These are phyloP conservation scores for Petrocephalus zakoni DNA, from an alignment of 2,113 vertebrate species.

Conservation along the genomic window DNA sequence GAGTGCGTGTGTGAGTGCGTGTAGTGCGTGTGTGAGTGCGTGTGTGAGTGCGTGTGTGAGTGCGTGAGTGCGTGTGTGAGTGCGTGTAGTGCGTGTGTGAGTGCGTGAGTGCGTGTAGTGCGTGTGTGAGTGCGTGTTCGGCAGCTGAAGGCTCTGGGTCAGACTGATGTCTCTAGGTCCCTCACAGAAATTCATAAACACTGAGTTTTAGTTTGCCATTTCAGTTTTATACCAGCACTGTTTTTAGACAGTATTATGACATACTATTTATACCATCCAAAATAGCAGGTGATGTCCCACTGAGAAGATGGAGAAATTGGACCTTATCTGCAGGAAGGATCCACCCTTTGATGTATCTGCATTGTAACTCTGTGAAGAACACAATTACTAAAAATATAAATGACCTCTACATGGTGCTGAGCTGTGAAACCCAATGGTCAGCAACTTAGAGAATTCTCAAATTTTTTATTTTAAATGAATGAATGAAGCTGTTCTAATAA, in stretches of 20 bases:
- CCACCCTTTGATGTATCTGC: neutral
- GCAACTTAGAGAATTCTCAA: neutral
- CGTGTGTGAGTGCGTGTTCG: neutral
- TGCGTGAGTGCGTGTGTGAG: neutral
- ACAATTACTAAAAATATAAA: neutral
- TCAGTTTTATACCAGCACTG: neutral
- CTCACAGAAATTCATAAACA: neutral
- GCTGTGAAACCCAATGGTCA: neutral
- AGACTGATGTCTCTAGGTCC: neutral
- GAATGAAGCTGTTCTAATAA: neutral
- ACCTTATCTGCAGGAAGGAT: neutral
- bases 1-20: neutral
- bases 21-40: neutral
- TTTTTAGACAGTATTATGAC: neutral
- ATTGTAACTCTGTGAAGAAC: neutral
- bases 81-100: too few relatives aligned
- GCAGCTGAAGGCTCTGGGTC: neutral
- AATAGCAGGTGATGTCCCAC: neutral
- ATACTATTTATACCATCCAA: neutral
- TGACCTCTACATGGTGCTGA: neutral
- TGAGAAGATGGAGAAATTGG: neutral
- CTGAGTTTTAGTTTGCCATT: neutral
- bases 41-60: too few relatives aligned
- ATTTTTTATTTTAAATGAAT: neutral
- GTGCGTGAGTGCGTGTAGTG: neutral